A percentile compares a stretch with the other conserved stretches of the same genome.
phyloP scores from a whole-genome alignment of 2,888 invertebrate species.

The Sinotaia quadrata region DNA sequence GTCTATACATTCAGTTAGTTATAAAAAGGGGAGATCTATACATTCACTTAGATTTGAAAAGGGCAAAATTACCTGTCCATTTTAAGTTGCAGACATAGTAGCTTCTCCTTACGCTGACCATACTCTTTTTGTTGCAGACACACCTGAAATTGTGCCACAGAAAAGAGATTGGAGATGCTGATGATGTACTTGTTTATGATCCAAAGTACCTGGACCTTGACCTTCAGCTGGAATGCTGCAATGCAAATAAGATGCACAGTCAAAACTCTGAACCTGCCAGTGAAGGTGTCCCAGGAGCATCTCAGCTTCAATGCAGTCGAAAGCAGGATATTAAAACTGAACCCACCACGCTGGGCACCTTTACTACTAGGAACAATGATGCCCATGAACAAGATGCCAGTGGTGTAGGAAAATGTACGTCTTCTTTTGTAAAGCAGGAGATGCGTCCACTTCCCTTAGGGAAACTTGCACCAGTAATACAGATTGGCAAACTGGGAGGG shows the following conservation, averaged over 20 bases:
- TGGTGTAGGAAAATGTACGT: background rate
- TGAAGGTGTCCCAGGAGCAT: background rate
- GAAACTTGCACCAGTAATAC: constrained; percentile 10
- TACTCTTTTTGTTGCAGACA: constrained; percentile 6
- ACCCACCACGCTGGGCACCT: too few relatives aligned
- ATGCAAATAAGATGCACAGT: background rate
- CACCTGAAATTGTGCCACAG: constrained; percentile 25
- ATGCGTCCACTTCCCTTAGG: background rate
- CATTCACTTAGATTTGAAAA: too few relatives aligned
- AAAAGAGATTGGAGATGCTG: constrained; percentile 11
- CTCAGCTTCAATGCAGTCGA: background rate
- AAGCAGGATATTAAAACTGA: background rate
- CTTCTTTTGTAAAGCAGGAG: too few relatives aligned
- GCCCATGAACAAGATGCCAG: background rate
- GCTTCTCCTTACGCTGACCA: too few relatives aligned
- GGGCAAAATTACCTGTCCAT: too few relatives aligned
- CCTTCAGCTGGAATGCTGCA: constrained; percentile 5
- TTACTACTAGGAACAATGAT: too few relatives aligned
- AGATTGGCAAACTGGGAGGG: constrained; percentile 43
- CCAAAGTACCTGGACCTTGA: constrained; percentile 15
- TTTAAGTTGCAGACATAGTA: too few relatives aligned
- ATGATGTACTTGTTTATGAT: background rate
- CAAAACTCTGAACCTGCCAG: background rate
- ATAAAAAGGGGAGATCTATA: too few relatives aligned
- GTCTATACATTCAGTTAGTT: too few relatives aligned